Evolutionary conservation across 1,140 invertebrate species (phyloP).

Genomic region (Cotesia vestalis): DNA sequence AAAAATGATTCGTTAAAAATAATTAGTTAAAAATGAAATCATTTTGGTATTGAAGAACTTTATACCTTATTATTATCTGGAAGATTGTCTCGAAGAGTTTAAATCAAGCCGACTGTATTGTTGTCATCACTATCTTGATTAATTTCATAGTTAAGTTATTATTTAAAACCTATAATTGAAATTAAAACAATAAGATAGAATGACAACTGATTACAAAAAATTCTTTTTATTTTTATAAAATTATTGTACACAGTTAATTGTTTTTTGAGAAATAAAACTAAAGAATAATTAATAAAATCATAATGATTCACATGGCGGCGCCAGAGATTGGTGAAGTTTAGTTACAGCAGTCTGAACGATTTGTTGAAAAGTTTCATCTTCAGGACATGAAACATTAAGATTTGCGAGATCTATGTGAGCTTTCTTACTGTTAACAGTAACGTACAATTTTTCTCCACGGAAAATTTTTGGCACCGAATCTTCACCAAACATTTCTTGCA

Average conservation of each 20-base stretch:
- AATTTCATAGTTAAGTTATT: too few relatives aligned
- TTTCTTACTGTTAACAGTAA: conserved; percentile 84
- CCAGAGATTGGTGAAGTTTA: conserved; percentile 85
- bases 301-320: conserved; percentile 69
- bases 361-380: conserved; percentile 84
- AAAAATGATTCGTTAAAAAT: too few relatives aligned
- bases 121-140: too few relatives aligned
- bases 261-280: neutral
- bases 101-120: too few relatives aligned
- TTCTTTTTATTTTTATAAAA: neutral
- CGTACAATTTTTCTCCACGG: conserved; percentile 87
- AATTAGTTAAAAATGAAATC: too few relatives aligned
- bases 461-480: conserved; percentile 94
- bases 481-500: conserved; percentile 95
- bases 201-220: too few relatives aligned
- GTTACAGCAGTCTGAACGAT: conserved; percentile 86
- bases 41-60: too few relatives aligned
- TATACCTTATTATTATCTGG: too few relatives aligned
- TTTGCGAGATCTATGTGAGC: conserved; percentile 87
- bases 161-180: too few relatives aligned
- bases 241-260: neutral
- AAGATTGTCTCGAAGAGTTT: too few relatives aligned
- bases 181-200: too few relatives aligned
- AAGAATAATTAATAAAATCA: conserved; percentile 35
- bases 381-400: conserved; percentile 81